phyloP scores from a whole-genome alignment of 2,888 invertebrate genomes.

The Brassicogethes aeneus region DNA sequence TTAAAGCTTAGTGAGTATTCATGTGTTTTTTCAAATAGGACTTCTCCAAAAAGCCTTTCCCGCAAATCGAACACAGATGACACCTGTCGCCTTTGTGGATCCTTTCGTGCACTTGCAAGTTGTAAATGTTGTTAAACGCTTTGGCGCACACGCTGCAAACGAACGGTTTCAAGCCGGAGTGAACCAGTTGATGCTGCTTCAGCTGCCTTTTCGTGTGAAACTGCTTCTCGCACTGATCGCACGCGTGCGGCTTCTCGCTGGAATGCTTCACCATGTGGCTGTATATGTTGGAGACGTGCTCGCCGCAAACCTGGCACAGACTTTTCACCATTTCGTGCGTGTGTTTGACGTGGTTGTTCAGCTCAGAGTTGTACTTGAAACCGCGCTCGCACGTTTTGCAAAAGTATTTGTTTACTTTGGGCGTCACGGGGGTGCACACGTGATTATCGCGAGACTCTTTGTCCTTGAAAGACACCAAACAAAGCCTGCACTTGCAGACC shows the following conservation, averaged over 20 bases:
- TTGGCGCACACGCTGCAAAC: slow-evolving; percentile 31
- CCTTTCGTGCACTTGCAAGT: slow-evolving; percentile 32
- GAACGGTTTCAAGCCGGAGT: slow-evolving; percentile 28
- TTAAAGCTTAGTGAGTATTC: no score
- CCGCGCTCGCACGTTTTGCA: slow-evolving; percentile 29
- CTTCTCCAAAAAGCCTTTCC: slow-evolving; percentile 31
- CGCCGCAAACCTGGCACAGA: slow-evolving; percentile 27
- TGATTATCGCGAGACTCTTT: slow-evolving; percentile 21
- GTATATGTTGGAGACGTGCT: slow-evolving; percentile 27
- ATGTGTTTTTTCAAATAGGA: slow-evolving; percentile 32
- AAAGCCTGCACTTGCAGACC: slow-evolving; percentile 25
- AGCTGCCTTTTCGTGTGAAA: slow-evolving; percentile 26
- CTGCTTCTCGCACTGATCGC: slow-evolving; percentile 27
- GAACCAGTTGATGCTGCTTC: slow-evolving; percentile 27
- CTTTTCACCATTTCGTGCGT: slow-evolving; percentile 25
- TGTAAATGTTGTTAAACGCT: slow-evolving; percentile 30
- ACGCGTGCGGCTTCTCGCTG: slow-evolving; percentile 24
- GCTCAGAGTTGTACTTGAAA: slow-evolving; percentile 24
- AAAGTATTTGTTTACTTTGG: slow-evolving; percentile 14
- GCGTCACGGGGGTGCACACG: slow-evolving; percentile 19
- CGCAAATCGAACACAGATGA: slow-evolving; percentile 28
- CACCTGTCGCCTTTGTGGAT: slow-evolving; percentile 29
- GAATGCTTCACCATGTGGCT: slow-evolving; percentile 28
- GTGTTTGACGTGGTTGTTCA: slow-evolving; percentile 25
- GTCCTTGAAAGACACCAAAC: slow-evolving; percentile 26